phyloP scores from a whole-genome alignment of 1,140 invertebrate species.

The Whitmania pigra region DNA sequence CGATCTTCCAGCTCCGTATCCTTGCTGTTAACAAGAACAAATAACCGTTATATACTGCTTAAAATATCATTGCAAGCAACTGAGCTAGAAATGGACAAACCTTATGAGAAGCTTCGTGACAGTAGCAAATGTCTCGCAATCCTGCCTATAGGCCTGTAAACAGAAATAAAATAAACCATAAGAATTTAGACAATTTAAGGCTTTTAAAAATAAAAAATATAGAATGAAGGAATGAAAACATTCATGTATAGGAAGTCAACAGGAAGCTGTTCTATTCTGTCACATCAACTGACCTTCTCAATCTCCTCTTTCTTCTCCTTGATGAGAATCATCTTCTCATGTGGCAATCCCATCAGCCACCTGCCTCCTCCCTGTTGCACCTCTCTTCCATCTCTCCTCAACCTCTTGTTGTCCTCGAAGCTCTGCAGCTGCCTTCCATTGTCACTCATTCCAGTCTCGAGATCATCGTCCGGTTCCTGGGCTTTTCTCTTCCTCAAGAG shows the following conservation, averaged over 20 bases:
- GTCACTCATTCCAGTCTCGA: too few species aligned
- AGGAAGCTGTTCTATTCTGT: too few species aligned
- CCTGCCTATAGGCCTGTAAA: conserved; percentile 27
- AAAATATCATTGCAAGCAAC: too few species aligned
- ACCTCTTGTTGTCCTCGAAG: neutral
- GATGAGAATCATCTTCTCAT: conserved; percentile 23
- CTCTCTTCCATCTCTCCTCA: neutral
- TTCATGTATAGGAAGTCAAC: neutral
- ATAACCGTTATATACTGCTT: too few species aligned
- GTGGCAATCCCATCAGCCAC: conserved; percentile 16
- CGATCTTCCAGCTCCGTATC: conserved; percentile 25
- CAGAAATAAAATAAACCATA: neutral
- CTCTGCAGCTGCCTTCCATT: neutral
- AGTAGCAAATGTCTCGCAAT: conserved; percentile 27
- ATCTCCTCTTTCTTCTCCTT: conserved; percentile 26
- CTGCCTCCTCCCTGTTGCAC: neutral
- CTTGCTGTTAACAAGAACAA: conserved; percentile 20
- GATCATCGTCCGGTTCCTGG: too few species aligned
- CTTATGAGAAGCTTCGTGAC: conserved; percentile 27
- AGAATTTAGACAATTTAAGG: neutral
- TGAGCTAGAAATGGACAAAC: neutral
- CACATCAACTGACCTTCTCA: conserved; percentile 23
- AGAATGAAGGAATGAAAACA: neutral
- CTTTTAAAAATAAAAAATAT: neutral
- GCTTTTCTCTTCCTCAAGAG: too few species aligned